Conservation (phyloP, 2,113 vertebrate genomes). For the Potamarius usumacintae region DNA sequence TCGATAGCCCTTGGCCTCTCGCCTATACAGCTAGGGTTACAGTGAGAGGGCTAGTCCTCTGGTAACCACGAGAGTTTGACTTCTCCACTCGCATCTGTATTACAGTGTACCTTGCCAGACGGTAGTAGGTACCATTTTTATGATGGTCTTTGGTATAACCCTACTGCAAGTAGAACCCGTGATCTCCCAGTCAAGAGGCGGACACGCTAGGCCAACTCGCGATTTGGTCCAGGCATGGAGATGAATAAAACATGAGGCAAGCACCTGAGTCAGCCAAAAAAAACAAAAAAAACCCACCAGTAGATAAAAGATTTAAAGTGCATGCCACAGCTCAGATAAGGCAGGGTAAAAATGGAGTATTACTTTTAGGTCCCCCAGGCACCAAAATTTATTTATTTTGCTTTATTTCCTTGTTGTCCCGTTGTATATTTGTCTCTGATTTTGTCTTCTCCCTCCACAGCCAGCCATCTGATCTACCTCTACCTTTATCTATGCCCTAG, state of each 20-base stretch:
- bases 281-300: no score
- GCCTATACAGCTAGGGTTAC: no score
- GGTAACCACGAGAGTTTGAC: no score
- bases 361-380: background rate
- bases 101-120: no score
- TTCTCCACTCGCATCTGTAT: no score
- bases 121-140: no score
- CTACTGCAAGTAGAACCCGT: no score
- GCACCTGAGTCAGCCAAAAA: conserved; percentile 7
- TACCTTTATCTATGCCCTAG: background rate
- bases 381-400: background rate
- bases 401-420: background rate
- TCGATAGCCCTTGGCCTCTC: no score
- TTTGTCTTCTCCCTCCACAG: background rate
- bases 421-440: background rate
- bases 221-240: background rate
- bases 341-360: background rate
- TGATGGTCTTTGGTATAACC: no score
- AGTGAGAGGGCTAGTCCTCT: no score
- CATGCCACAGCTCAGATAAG: background rate
- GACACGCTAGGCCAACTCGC: no score
- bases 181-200: no score
- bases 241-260: conserved; percentile 22
- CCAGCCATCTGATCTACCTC: background rate
- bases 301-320: background rate